Conservation (phyloP, 2,113 vertebrate species). For the Halcyon malimbica region DNA sequence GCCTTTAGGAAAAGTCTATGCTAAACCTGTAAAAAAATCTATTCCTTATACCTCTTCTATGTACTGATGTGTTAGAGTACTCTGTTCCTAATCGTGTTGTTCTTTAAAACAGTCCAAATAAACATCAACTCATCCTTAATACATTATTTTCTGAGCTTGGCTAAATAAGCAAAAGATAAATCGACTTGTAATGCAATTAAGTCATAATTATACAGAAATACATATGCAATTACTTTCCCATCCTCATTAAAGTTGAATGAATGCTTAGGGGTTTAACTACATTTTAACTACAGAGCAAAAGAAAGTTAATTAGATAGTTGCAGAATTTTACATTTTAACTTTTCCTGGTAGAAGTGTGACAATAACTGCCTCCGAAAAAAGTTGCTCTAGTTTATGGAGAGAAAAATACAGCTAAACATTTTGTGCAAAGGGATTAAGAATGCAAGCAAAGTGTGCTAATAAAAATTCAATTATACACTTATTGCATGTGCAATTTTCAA, state of each 20-base stretch:
- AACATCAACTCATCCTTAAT: background rate
- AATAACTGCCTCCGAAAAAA: background rate
- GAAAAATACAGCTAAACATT: background rate
- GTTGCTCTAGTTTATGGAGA: background rate
- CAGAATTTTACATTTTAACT: background rate
- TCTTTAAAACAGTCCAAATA: constrained; percentile 27
- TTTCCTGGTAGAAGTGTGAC: background rate
- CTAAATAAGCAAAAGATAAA: constrained; percentile 61
- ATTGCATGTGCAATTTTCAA: background rate
- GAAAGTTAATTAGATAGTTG: constrained; percentile 47
- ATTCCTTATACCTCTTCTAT: background rate
- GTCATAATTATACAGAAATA: constrained; percentile 64
- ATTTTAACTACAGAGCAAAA: constrained; percentile 54
- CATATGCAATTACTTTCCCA: constrained; percentile 55
- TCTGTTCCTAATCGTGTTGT: background rate
- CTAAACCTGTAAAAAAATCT: background rate
- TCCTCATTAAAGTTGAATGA: constrained; percentile 63
- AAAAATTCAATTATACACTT: constrained; percentile 31
- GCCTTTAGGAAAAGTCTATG: background rate
- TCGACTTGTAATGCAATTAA: constrained; percentile 53
- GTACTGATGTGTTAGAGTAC: background rate
- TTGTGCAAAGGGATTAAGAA: background rate
- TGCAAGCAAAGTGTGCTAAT: background rate
- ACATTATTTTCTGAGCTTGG: constrained; percentile 11
- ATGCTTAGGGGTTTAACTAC: constrained; percentile 57